Percentiles rank a stretch among this genome's conserved stretches.
Evolutionary conservation across 2,113 vertebrate species (phyloP).

Genomic region (Nansenia antarctica): DNA sequence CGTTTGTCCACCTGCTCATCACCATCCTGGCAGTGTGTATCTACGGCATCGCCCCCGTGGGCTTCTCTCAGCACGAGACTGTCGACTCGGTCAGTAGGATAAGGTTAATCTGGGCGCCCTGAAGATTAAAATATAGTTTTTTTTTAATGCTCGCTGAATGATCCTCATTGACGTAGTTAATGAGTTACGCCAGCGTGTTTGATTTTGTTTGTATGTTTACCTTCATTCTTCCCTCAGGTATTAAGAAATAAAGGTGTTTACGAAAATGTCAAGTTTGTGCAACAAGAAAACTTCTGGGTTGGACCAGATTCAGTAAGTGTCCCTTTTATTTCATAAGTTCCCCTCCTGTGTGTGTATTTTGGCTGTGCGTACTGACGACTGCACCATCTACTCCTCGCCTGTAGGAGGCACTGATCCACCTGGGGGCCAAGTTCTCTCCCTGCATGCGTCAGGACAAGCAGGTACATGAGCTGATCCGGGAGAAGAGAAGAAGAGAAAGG

Average conservation of each 20-base stretch:
- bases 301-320: constrained; percentile 93
- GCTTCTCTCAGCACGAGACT: constrained; percentile 95
- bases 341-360: no score
- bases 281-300: constrained; percentile 99
- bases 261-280: constrained; percentile 96
- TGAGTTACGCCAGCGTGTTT: background rate
- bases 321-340: no score
- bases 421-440: constrained; percentile 96
- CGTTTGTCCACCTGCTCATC: constrained; percentile 93
- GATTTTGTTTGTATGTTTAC: background rate
- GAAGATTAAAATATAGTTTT: no score
- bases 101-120: no score
- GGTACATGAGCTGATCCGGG: constrained; percentile 85
- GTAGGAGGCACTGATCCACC: constrained; percentile 94
- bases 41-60: constrained; percentile 92
- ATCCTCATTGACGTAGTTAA: no score
- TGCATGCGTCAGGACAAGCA: constrained; percentile 96
- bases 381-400: background rate
- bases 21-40: constrained; percentile 91
- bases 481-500: constrained; percentile 81
- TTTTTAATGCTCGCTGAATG: no score
- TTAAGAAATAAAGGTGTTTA: constrained; percentile 94
- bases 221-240: constrained; percentile 78
- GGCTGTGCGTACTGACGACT: background rate
- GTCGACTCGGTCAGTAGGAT: constrained; percentile 89